Base-by-base conservation (phyloP, 2,888 invertebrate species). In the Zaprionus bogoriensis region DNA sequence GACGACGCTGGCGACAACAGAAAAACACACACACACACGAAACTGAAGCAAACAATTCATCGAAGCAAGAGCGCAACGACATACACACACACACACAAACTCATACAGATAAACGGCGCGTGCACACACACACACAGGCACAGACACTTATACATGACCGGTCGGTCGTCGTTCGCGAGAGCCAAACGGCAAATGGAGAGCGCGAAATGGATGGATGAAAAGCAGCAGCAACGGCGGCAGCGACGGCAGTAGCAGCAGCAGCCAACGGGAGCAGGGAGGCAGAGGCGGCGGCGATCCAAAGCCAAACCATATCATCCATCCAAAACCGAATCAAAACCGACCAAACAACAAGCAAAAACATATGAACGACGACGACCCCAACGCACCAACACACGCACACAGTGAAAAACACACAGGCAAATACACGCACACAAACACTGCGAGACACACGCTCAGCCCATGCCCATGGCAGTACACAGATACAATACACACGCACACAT, bases 321-420 rank as follows among this genome's bases (percentile, higher is more conserved):
- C 87, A 86, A 87, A 87, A 83, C 87, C 87, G 82, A 82, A 82
- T 82, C 86, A 86, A 82, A 82, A 83, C 87, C 87, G 87, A 82
- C 87, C 87, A 87, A 82, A 87, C 82, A 86, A 85, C 87, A 81
- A 84, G 80, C 75, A 68, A 61, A 72, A 66, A 76, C 82, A 75
- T 60, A 59, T 71, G 71, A 75, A 71, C 71, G 71, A 71, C 71
- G 75, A 71, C 71, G 71, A 71, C 71, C 71, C 71, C 71, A 71
- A 70, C 70, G 75, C 75, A 71, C 64, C 52, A 68, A 71, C 39
- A 75, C 60, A 58, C 45, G 32, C 17, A 53, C 53, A 52, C 61
- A 73, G 17, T 28, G 48, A 42, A 47, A 59, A 60, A 58, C 30
- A 67, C 30, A 67, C 54, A 52, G 38, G 53, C 50, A 60, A 39